These are phyloP conservation scores for Sthenelais limicola DNA, from an alignment of 2,888 invertebrate species.

Conservation along the genomic window DNA sequence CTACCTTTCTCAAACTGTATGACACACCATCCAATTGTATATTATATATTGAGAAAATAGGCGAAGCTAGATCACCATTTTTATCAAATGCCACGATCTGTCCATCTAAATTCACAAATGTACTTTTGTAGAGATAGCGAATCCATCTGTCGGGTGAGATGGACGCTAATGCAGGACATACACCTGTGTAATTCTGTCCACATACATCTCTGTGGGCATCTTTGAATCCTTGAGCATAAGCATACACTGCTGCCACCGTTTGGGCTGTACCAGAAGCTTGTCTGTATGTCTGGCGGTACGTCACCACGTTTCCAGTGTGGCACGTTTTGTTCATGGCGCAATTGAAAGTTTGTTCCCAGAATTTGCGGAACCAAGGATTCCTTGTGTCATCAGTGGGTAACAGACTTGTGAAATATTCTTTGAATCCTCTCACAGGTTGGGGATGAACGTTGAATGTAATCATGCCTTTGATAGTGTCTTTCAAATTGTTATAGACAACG, in stretches of 20 bases:
- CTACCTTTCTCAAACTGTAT: conserved; percentile 24
- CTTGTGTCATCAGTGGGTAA: conserved; percentile 13
- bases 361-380: conserved; percentile 36
- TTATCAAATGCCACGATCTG: conserved; percentile 33
- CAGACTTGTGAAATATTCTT: conserved; percentile 33
- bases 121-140: conserved; percentile 7
- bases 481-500: conserved; percentile 27
- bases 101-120: conserved; percentile 38
- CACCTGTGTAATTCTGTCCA: conserved; percentile 15
- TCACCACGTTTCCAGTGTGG: conserved; percentile 3
- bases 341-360: conserved; percentile 38
- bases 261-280: conserved; percentile 27
- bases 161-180: conserved; percentile 14
- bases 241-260: conserved; percentile 33
- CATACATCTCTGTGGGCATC: conserved; percentile 25
- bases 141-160: conserved; percentile 25
- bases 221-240: conserved; percentile 37
- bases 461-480: conserved; percentile 40
- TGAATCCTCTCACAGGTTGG: conserved; percentile 28
- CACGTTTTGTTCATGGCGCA: conserved; percentile 37
- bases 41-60: conserved; percentile 24
- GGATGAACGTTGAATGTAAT: conserved; percentile 22
- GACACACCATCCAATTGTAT: conserved; percentile 38
- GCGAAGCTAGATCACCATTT: conserved; percentile 25
- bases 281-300: conserved; percentile 5